Evolutionary conservation across 2,888 invertebrate genomes (phyloP), one percentile per base, ranked within the genome.

Genomic region (Acronicta psi): DNA sequence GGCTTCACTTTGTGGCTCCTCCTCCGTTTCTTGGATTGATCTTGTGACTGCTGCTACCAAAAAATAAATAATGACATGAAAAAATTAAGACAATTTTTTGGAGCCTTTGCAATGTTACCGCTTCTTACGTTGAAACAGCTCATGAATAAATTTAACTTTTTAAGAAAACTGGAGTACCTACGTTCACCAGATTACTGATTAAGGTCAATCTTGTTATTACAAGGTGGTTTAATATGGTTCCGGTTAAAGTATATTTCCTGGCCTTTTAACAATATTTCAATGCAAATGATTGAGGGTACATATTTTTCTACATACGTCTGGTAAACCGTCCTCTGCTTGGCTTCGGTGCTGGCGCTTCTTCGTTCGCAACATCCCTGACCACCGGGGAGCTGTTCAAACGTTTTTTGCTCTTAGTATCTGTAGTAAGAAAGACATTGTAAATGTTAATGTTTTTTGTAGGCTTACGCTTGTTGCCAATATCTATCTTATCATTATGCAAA

Each of bases 301-400:
- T 29, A 2, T 29, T n/a, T 29, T 41, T 37, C 36, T 67, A 87
- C 93, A 87, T 87, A 94, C 93, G 92, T 83, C 85, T 88, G 69
- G 90, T 89, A 76, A 94, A 94, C 57, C 94, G 86, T 45, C 86
- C 88, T 73, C 90, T 87, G 77, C 77, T 88, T 31, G 90, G 87
- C 51, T 93, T 93, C 17, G 87, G 82, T 0, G 72, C 57, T 11
- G 89, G 84, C 0, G 87, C 83, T 0, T 92, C 92, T 13, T 93
- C 94, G 13, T 77, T 83, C 61, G 83, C 17, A 0, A 73, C 85
- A 17, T 83, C 84, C 45, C 93, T 91, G 38, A 89, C 86, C 29
- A 87, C 82, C 1, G 86, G 79, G 5, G 87, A 77, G 52, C 80
- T 86, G 77, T 89, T 89, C 72, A 88, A 85, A 25, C 92, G 87